phyloP scores from a whole-genome alignment of 2,888 invertebrate genomes.

The Pteria penguin region DNA sequence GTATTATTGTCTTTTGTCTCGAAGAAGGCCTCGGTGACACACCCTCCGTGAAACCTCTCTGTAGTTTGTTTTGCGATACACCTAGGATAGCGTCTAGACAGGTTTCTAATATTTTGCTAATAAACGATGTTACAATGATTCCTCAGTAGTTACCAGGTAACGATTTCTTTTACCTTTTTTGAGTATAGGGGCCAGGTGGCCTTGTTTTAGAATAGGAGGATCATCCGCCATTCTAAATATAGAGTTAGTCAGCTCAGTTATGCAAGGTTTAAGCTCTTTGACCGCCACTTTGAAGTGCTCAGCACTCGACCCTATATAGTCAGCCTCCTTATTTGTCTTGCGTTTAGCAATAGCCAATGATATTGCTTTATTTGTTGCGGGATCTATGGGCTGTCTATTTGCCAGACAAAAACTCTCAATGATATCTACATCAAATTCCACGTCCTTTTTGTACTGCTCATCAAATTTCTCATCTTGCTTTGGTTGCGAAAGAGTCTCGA shows the following conservation, averaged over 20 bases:
- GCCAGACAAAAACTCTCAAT: background rate
- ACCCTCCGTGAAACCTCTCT: background rate
- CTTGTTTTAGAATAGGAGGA: background rate
- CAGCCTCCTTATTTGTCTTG: background rate
- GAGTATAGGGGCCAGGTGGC: background rate
- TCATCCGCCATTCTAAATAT: background rate
- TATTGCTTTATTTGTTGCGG: background rate
- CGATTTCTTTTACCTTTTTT: background rate
- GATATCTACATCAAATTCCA: background rate
- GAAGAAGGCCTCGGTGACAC: conserved; percentile 3
- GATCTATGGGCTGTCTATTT: too few relatives aligned
- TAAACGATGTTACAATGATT: background rate
- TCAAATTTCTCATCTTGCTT: background rate
- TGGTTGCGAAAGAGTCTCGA: background rate
- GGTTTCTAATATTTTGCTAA: conserved; percentile 3
- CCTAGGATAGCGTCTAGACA: background rate
- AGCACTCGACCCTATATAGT: background rate
- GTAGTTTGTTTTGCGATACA: background rate
- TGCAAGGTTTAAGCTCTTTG: background rate
- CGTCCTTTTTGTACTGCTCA: background rate
- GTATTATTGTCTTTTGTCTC: background rate
- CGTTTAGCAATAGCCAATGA: background rate
- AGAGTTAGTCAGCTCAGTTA: background rate
- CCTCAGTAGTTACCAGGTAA: conserved; percentile 2
- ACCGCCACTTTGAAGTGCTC: background rate